Evolutionary conservation across 2,888 invertebrate genomes (phyloP).

Genomic region (Melipona bicolor): DNA sequence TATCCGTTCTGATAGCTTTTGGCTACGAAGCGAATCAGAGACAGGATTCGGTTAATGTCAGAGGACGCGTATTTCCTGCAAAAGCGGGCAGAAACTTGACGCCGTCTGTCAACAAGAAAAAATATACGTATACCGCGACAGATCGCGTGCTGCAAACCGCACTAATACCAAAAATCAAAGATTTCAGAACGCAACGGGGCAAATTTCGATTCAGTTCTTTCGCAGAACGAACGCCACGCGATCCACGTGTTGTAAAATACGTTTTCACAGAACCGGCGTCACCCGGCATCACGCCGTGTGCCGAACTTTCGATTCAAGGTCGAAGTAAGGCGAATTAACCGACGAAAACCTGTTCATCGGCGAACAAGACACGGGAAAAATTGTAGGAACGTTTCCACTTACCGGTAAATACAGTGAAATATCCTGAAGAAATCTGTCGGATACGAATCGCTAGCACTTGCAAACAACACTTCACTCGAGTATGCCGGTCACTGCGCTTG

Average conservation of each 20-base stretch:
- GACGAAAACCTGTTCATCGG: background rate
- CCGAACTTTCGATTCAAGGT: conserved; percentile 22
- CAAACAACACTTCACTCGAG: conserved; percentile 73
- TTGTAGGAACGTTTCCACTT: conserved; percentile 41
- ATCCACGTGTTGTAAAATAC: conserved; percentile 63
- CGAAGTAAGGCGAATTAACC: conserved; percentile 32
- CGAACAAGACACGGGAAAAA: background rate
- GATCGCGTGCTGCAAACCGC: background rate
- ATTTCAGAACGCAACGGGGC: background rate
- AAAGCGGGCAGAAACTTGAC: conserved; percentile 27
- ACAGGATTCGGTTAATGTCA: conserved; percentile 26
- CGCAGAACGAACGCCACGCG: background rate
- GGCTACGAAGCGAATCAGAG: background rate
- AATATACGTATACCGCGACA: background rate
- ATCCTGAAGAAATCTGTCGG: conserved; percentile 63
- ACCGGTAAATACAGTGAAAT: conserved; percentile 61
- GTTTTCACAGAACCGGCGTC: conserved; percentile 57
- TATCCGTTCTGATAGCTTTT: background rate
- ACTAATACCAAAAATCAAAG: background rate
- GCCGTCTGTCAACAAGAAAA: conserved; percentile 47
- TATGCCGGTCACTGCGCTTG: conserved; percentile 73
- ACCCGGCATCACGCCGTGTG: conserved; percentile 55
- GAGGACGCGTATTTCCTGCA: conserved; percentile 39
- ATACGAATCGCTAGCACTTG: conserved; percentile 67
- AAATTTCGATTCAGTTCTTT: conserved; percentile 1